Base-by-base conservation (phyloP, 1,140 invertebrate species). In the Calosoma granatense region DNA sequence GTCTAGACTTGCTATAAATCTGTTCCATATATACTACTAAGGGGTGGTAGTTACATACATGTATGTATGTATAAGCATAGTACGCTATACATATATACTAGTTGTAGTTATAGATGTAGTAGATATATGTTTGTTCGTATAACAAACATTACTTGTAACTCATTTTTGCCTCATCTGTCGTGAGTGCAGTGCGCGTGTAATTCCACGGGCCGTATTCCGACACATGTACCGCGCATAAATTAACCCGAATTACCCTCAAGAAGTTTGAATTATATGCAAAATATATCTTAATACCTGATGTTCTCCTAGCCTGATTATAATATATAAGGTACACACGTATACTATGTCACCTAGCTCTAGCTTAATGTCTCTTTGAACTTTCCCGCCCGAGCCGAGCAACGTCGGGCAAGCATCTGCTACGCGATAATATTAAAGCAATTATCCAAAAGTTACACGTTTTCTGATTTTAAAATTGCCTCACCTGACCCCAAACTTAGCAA, bases 231-330 rank as follows among this genome's bases (percentile, higher is more conserved):
- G 41, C 9, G 17, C 41, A 47, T 47, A 47, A 47, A 47, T 47
- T 47, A 47, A 47, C 9, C 41, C 41, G 41, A 47, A 47, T 47
- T 47, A 47, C 41, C 41, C 41, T 47, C 41, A 47, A 47, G 41
- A 47, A 47, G 41, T 47, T 47, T 47, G 17, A 47, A 47, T 47
- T 47, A 47, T 47, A 47, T 47, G 41, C 41, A 47, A 47, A 47
- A 47, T 47, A 47, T 47, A 47, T 47, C 41, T 47, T 47, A 47
- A 47, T 47, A 47, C 41, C 41, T 47, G 41, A 47, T 47, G 41
- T 47, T 47, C 17, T 3, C 9, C 6, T 6, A 14, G 9, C 41
- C 17, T 47, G 41, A 47, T 47, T 47, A 47, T 47, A 47, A 47
- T 47, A 47, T 47, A 47, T 47, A 47, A 4, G 17, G 9, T 12